Conservation (phyloP, 2,113 vertebrate genomes). For the Rhynchomys soricoides region DNA sequence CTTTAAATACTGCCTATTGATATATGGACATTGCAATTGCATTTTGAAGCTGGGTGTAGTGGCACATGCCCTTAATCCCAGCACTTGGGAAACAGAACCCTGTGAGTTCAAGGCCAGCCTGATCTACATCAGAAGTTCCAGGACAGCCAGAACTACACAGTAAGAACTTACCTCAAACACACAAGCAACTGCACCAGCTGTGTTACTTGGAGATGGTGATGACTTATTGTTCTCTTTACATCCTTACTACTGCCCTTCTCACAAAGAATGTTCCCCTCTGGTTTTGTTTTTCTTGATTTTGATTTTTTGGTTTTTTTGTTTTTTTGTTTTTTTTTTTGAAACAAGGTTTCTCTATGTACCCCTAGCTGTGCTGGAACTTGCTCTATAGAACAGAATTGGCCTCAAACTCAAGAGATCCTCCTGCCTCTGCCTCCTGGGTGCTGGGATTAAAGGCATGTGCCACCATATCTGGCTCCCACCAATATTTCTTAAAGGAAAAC, state of each 20-base stretch:
- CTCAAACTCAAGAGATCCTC: neutral
- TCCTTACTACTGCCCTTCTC: neutral
- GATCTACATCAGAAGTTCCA: neutral
- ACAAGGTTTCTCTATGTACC: neutral
- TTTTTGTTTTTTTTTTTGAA: neutral
- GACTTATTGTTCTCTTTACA: neutral
- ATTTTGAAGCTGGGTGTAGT: neutral
- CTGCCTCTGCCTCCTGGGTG: neutral
- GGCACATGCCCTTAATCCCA: neutral
- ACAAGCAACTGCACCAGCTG: neutral
- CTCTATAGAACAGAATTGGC: neutral
- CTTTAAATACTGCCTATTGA: neutral
- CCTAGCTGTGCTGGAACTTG: neutral
- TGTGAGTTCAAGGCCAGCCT: neutral
- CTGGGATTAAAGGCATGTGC: neutral
- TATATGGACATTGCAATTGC: neutral
- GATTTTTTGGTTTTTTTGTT: neutral
- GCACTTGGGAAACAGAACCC: neutral
- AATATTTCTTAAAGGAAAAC: conserved; percentile 31
- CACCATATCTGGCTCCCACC: neutral
- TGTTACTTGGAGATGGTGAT: neutral
- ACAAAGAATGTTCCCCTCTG: neutral
- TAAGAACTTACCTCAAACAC: neutral
- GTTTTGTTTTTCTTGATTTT: neutral
- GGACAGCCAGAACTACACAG: neutral